Conservation (phyloP, 2,797 vertebrate genomes). For the Bryconaethiops microstoma region DNA sequence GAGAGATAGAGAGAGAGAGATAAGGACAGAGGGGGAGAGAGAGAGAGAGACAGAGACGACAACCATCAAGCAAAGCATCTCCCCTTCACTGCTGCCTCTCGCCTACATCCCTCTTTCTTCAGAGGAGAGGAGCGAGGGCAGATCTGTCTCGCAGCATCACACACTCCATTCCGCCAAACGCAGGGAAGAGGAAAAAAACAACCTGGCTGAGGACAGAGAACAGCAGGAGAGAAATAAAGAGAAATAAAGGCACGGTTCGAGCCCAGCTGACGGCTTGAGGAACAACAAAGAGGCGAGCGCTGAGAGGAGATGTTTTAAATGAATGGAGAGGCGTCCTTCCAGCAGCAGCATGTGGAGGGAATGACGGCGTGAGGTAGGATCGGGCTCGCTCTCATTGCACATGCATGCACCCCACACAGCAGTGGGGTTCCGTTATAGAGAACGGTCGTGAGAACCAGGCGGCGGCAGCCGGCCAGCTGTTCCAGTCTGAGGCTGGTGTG, state of each 20-base stretch:
- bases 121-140: constrained; percentile 58
- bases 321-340: constrained; percentile 80
- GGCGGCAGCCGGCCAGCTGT: neutral
- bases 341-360: constrained; percentile 81
- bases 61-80: constrained; percentile 60
- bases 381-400: constrained; percentile 43
- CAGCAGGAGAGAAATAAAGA: constrained; percentile 64
- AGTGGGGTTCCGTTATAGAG: neutral
- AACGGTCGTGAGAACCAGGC: too few species aligned
- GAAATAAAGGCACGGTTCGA: constrained; percentile 80
- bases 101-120: constrained; percentile 65
- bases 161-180: constrained; percentile 44
- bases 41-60: constrained; percentile 50
- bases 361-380: constrained; percentile 85
- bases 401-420: neutral
- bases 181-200: constrained; percentile 20
- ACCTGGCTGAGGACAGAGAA: constrained; percentile 49
- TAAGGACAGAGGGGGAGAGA: constrained; percentile 46
- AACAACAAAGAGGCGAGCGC: constrained; percentile 65
- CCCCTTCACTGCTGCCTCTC: constrained; percentile 53
- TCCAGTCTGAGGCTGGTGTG: constrained; percentile 44
- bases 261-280: constrained; percentile 73
- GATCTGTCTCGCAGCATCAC: constrained; percentile 15
- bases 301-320: constrained; percentile 70
- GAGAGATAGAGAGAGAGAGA: constrained; percentile 47